Conservation (phyloP, 2,797 vertebrate species). For the Galago senegalensis region DNA sequence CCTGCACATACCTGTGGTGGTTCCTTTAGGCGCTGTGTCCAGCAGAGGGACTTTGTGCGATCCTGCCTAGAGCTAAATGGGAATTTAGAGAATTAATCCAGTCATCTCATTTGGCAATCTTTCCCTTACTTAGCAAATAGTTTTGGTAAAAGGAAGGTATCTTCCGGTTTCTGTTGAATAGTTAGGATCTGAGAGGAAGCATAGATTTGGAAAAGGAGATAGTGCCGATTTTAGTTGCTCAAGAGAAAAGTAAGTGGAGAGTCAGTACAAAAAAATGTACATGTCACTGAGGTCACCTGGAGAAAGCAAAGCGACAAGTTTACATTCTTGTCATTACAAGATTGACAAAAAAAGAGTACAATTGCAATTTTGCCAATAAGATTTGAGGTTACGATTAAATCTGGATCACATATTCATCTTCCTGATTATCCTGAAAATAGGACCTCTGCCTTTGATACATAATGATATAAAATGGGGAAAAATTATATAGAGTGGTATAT, state of each 20-base stretch:
- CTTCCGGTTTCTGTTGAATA: constrained; percentile 19
- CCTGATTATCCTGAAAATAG: neutral
- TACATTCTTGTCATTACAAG: neutral
- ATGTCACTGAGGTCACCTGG: neutral
- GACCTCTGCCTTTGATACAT: neutral
- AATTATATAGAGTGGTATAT: neutral
- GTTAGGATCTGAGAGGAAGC: constrained; percentile 30
- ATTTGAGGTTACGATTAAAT: constrained; percentile 38
- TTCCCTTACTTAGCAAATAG: neutral
- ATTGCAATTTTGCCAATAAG: neutral
- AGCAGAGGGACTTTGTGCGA: neutral
- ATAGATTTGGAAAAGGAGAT: neutral
- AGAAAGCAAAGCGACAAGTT: neutral
- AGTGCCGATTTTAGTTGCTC: neutral
- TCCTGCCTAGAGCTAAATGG: neutral
- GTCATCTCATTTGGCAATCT: neutral
- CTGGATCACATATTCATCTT: neutral
- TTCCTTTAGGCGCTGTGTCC: neutral
- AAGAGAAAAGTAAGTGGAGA: neutral
- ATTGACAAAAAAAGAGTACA: neutral
- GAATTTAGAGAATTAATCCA: neutral
- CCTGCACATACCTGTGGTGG: neutral
- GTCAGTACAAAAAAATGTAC: neutral
- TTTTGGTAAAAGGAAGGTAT: neutral
- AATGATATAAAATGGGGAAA: neutral